Evolutionary conservation across 2,888 invertebrate species (phyloP), one percentile per base, ranked within the genome.

Genomic region (Coelopa pilipes): DNA sequence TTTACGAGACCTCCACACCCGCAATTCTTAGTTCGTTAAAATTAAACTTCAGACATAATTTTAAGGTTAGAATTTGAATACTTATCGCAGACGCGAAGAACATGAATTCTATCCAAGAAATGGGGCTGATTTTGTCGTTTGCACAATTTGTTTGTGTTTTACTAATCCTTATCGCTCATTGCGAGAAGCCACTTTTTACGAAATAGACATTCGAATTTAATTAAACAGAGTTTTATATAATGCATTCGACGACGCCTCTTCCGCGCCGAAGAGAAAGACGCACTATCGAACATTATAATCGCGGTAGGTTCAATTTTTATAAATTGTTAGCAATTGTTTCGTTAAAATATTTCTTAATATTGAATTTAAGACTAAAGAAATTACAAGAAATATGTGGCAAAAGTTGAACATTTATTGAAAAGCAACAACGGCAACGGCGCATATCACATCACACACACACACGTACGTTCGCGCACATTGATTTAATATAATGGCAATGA

Each of bases 31-130:
- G 7, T 34, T 34, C 34, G 4, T 4, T 34, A 7, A 34, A 34
- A 34, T 34, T 7, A 7, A 59, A 11, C 9, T 10, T 17, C 19
- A n/a, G 19, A 59, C 24, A 21, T 5, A 2, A 21, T 21, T n/a
- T 69, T 69, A 17, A 69, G 69, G 69, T 69, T 69, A 69, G 69
- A 57, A 57, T 69, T 50, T 66, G 19, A 21, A 15, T 66, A 24
- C 50, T 50, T 50, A 50, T 19, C 15, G 24, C 59, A 21, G 24
- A 10, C n/a, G 34, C 4, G 21, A 47, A 66, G 21, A 10, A 66
- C 66, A 66, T 49, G 21, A 66, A 66, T 66, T 66, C 50, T 50
- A 50, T 21, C 66, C 66, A 49, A 65, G n/a, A 65, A 65, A 65
- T 65, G 17, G 13, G 11, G 19, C 13, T 65, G 12, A 15, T 17